Conservation (phyloP, 2,888 invertebrate genomes). For the Hipparchia sbordonii region DNA sequence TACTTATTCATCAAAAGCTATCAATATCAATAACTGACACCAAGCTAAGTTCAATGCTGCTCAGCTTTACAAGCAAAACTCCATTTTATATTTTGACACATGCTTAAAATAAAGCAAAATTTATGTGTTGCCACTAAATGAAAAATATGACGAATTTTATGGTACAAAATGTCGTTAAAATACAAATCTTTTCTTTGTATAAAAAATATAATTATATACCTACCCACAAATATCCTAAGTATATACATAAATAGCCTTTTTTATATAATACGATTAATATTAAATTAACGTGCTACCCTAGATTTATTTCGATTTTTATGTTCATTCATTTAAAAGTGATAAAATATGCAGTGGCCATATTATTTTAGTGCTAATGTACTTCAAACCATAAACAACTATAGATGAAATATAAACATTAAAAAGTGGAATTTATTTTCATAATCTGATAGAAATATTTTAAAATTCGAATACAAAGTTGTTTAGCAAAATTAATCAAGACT, state of each 20-base stretch:
- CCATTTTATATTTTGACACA: neutral
- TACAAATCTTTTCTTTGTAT: neutral
- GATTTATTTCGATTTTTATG: neutral
- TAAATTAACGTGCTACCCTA: neutral
- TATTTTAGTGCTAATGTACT: constrained; percentile 22
- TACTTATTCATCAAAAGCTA: neutral
- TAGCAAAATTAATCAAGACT: neutral
- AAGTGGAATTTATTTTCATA: constrained; percentile 8
- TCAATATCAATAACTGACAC: neutral
- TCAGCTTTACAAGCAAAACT: neutral
- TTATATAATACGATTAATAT: neutral
- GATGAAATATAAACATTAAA: neutral
- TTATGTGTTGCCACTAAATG: neutral
- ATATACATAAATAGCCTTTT: neutral
- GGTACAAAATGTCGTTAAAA: neutral
- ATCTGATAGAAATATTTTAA: neutral
- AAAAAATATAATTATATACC: neutral
- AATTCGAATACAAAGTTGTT: neutral
- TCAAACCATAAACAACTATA: neutral
- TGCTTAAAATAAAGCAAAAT: neutral
- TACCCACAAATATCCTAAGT: neutral
- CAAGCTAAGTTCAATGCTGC: neutral
- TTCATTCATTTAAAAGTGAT: constrained; percentile 5
- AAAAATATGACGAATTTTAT: neutral
- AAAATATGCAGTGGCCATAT: constrained; percentile 71